Base-by-base conservation (phyloP, 1,140 invertebrate genomes). In the Zaprionus africanus region DNA sequence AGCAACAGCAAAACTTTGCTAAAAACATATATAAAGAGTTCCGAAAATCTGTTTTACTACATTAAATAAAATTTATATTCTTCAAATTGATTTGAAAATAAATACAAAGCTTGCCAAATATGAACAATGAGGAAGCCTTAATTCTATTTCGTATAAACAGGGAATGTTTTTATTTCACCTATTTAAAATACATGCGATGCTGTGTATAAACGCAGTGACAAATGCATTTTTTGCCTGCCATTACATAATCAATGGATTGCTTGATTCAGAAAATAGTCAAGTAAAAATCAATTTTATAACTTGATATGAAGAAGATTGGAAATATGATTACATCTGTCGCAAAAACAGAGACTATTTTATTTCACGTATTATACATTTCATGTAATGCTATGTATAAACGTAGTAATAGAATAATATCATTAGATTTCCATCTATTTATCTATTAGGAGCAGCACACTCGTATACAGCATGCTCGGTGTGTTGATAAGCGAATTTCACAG, bases 401-500 rank as follows among this genome's bases (percentile, higher is more conserved):
- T 12, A 0, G 2, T n/a, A 1, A 49, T 49, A 6, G 28, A 4
- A 46, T 57, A 34, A 66, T 66, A 26, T 38, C 19, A 59, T 24
- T 26, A 24, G 54, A 46, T 46, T 34, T 15, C 26, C 13, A 34
- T 57, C 46, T 49, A 34, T 36, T 36, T 34, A 58, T 58, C 54
- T 58, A 58, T 43, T 41, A 28, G 53, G 9, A 58, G 54, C 41
- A 66, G 54, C 54, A 58, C 46, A 22, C 22, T 22, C 22, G 22
- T 22, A 24, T 17, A 24, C 28, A 59, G 56, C 34, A 31, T 65
- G 41, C 41, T 54, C 51, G 46, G 61, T 26, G 58, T 69, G 72
- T 59, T 68, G 65, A 68, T 68, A 68, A 68, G 56, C 56, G 46
- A 68, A 68, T 68, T 68, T 68, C 65, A 68, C 56, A 68, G 56